Conservation (phyloP, 2,888 invertebrate genomes). For the Drosophila borealis region DNA sequence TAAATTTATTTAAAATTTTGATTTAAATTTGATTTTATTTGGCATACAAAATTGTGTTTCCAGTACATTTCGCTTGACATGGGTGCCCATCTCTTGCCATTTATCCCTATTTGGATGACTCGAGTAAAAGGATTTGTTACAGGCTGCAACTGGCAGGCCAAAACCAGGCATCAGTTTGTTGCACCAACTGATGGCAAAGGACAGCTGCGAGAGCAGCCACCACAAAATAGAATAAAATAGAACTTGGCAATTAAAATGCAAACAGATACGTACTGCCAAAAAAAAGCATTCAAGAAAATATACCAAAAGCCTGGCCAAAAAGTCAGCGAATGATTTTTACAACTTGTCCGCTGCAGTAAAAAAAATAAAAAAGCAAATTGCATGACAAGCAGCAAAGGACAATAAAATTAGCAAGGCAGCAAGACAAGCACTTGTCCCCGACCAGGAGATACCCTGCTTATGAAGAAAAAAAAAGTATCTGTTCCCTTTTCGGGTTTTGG, state of each 20-base stretch:
- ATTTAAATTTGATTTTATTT: constrained; percentile 1
- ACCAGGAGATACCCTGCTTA: not conserved
- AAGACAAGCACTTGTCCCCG: not conserved
- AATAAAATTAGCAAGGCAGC: constrained; percentile 19
- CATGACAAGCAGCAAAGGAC: constrained; percentile 18
- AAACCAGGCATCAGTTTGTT: constrained; percentile 41
- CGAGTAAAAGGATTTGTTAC: constrained; percentile 15
- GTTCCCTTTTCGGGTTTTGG: too few species aligned
- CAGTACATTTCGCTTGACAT: not conserved
- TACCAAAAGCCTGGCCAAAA: constrained; percentile 40
- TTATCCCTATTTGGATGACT: not conserved
- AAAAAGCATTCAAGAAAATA: not conserved
- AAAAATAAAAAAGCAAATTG: constrained; percentile 37
- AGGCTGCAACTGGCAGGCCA: constrained; percentile 17
- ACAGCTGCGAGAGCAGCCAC: constrained; percentile 19
- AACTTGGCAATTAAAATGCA: constrained; percentile 68
- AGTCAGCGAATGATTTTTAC: constrained; percentile 65
- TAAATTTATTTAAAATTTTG: not conserved
- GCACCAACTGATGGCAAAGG: constrained; percentile 40
- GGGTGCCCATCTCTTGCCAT: not conserved
- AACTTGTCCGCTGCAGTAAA: constrained; percentile 53
- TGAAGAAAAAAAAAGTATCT: too few species aligned
- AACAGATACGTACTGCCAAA: constrained; percentile 23
- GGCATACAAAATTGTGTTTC: not conserved
- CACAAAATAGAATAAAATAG: constrained; percentile 47